phyloP scores from a whole-genome alignment of 2,888 invertebrate genomes.

The Stenodera caucasica region DNA sequence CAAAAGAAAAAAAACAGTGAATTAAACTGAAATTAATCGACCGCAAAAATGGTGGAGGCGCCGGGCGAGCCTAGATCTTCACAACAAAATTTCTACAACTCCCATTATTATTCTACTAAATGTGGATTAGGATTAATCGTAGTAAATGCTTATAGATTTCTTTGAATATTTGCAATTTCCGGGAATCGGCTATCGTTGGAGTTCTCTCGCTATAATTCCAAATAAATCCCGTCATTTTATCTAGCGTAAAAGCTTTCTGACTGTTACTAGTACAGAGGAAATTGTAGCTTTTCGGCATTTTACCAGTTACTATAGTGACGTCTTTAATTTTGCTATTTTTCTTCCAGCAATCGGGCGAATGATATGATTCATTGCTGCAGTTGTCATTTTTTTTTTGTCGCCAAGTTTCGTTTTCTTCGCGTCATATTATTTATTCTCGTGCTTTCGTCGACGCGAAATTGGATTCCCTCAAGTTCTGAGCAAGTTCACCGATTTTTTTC shows the following conservation, averaged over 20 bases:
- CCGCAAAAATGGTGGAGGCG: constrained; percentile 1
- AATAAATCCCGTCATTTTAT: not conserved
- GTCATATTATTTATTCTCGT: not conserved
- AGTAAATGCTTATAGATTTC: not conserved
- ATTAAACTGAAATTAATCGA: not conserved
- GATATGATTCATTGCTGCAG: not conserved
- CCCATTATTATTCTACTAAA: not conserved
- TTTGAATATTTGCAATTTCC: not conserved
- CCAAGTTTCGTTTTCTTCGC: not conserved
- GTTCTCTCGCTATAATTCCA: not conserved
- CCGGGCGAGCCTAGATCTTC: not conserved
- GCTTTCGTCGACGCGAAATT: not conserved
- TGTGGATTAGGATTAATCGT: not conserved
- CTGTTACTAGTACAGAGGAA: not conserved
- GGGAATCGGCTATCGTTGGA: not conserved
- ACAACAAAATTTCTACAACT: too few species aligned
- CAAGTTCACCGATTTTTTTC: not conserved
- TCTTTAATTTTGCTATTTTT: not conserved
- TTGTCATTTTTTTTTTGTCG: not conserved
- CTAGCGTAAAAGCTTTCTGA: not conserved
- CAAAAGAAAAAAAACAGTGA: not conserved
- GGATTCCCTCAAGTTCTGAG: not conserved
- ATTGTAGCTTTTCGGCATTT: not conserved
- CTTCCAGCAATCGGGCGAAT: not conserved
- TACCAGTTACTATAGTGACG: not conserved